Conservation (phyloP, 2,113 vertebrate species). For the Isurus oxyrinchus region DNA sequence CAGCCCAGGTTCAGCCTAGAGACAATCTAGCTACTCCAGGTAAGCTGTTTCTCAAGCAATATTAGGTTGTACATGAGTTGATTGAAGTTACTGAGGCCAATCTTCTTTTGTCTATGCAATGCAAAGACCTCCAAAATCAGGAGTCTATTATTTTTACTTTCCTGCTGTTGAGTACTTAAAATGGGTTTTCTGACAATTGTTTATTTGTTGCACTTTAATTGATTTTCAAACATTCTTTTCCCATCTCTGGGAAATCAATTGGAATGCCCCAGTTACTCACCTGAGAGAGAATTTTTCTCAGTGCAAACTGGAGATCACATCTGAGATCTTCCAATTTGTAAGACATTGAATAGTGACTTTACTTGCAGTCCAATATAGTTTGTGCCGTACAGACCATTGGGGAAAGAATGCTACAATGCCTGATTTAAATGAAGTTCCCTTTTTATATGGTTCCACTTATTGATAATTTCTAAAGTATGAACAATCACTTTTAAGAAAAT, state of each 20-base stretch:
- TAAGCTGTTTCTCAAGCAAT: slow-evolving; percentile 44
- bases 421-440: not conserved
- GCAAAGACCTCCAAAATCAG: not conserved
- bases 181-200: not conserved
- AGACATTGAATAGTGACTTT: not conserved
- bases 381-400: not conserved
- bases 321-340: not conserved
- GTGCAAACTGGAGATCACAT: not conserved
- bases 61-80: not conserved
- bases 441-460: not conserved
- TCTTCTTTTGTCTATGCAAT: not conserved
- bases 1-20: slow-evolving; percentile 57
- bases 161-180: not conserved
- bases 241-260: not conserved
- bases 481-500: not conserved
- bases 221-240: not conserved
- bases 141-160: not conserved
- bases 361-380: not conserved
- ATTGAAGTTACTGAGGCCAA: too few relatives aligned
- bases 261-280: not conserved
- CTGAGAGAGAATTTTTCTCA: not conserved
- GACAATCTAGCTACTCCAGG: slow-evolving; percentile 60
- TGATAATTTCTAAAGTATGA: not conserved
- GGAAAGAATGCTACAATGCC: not conserved
- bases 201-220: not conserved